Percentiles rank a stretch among this genome's conserved stretches.
phyloP scores from a whole-genome alignment of 2,888 invertebrate species.

The Scaptomyza flava region DNA sequence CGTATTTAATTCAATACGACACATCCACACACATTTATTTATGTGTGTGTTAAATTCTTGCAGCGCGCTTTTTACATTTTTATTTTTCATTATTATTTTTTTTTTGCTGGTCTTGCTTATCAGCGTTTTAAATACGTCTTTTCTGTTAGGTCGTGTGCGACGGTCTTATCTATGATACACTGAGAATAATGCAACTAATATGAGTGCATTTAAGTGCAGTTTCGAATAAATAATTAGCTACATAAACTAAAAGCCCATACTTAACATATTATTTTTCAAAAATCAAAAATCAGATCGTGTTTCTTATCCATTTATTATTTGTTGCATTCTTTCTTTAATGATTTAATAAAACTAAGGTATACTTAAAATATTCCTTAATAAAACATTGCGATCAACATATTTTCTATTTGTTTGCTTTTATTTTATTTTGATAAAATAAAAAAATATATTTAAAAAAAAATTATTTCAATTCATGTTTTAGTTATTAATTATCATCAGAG shows the following conservation, averaged over 20 bases:
- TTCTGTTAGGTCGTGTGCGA: slow-evolving; percentile 64
- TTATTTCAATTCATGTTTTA: slow-evolving; percentile 58
- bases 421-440: too few relatives aligned
- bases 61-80: slow-evolving; percentile 65
- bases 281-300: too few relatives aligned
- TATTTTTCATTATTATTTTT: slow-evolving; percentile 23
- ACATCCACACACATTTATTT: slow-evolving; percentile 15
- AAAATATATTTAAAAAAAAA: background rate
- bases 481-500: slow-evolving; percentile 59
- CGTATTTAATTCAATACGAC: slow-evolving; percentile 54
- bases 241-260: too few relatives aligned
- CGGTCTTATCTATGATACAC: slow-evolving; percentile 62
- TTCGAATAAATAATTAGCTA: too few relatives aligned
- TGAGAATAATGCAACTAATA: slow-evolving; percentile 8
- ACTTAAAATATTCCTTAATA: too few relatives aligned
- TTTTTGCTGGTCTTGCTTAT: slow-evolving; percentile 53
- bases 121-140: slow-evolving; percentile 75
- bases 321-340: background rate
- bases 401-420: too few relatives aligned
- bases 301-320: background rate
- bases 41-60: slow-evolving; percentile 60
- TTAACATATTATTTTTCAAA: too few relatives aligned
- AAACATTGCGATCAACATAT: too few relatives aligned
- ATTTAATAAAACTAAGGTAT: too few relatives aligned
- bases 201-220: too few relatives aligned